A percentile compares a stretch with the other conserved stretches of the same genome.
Evolutionary conservation across 2,797 vertebrate species (phyloP).

Genomic region (Percopsis omiscomaycus): DNA sequence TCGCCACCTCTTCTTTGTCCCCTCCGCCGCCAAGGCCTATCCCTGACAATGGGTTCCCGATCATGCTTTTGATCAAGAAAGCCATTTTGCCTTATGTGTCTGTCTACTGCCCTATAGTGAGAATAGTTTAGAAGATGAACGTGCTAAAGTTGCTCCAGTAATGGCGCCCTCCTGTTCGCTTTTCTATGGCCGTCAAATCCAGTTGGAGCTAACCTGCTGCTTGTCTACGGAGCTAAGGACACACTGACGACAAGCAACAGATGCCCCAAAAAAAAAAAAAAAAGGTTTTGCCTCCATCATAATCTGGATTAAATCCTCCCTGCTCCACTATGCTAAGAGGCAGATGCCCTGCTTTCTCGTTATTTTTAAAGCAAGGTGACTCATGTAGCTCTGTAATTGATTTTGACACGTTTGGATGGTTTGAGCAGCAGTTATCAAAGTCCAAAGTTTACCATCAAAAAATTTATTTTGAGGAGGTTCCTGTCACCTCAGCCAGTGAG

Average conservation of each 20-base stretch:
- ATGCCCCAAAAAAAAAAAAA: constrained; percentile 67
- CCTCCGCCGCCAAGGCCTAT: constrained; percentile 90
- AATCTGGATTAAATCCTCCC: constrained; percentile 95
- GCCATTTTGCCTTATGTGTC: constrained; percentile 76
- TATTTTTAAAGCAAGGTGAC: constrained; percentile 60
- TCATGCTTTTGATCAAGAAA: constrained; percentile 94
- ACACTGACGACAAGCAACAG: constrained; percentile 75
- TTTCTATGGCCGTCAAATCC: constrained; percentile 64
- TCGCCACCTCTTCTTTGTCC: constrained; percentile 88
- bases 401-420: constrained; percentile 22
- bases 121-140: constrained; percentile 23
- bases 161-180: constrained; percentile 51
- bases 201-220: constrained; percentile 75
- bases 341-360: constrained; percentile 88
- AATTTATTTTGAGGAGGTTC: constrained; percentile 33
- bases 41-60: constrained; percentile 92
- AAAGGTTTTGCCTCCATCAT: constrained; percentile 76
- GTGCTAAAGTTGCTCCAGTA: constrained; percentile 25
- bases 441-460: constrained; percentile 11
- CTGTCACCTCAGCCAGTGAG: constrained; percentile 24
- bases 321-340: constrained; percentile 80
- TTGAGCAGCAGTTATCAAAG: not conserved
- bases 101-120: constrained; percentile 30
- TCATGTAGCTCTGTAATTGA: constrained; percentile 23
- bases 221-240: constrained; percentile 81